phyloP scores from a whole-genome alignment of 2,888 invertebrate genomes.

The Drosophila pseudotalamancana region DNA sequence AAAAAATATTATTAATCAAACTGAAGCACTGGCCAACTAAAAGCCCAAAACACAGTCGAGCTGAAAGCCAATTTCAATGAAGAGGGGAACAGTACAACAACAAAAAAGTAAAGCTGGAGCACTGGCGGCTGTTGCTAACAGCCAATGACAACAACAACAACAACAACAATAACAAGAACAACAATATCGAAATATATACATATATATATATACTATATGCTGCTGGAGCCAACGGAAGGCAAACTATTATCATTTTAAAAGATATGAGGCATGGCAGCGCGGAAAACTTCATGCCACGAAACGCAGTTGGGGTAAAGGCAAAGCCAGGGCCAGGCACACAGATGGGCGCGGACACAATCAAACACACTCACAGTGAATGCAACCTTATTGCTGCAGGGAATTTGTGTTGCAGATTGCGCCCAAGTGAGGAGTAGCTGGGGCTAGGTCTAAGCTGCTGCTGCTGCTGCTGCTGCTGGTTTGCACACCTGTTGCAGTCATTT shows the following conservation, averaged over 20 bases:
- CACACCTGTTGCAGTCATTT: constrained; percentile 77
- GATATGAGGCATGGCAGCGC: constrained; percentile 68
- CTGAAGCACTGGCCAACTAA: constrained; percentile 33
- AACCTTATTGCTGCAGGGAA: constrained; percentile 70
- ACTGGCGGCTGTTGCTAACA: constrained; percentile 18
- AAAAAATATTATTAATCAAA: constrained; percentile 25
- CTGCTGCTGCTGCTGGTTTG: constrained; percentile 48
- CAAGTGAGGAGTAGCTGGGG: constrained; percentile 43
- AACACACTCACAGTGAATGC: constrained; percentile 33
- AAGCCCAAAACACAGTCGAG: constrained; percentile 54
- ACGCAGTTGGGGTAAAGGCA: constrained; percentile 49
- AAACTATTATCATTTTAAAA: constrained; percentile 75
- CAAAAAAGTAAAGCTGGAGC: constrained; percentile 40
- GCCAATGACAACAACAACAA: constrained; percentile 30
- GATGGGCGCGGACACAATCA: constrained; percentile 25
- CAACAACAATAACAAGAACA: constrained; percentile 28
- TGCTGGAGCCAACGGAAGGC: constrained; percentile 65
- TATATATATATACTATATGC: constrained; percentile 24
- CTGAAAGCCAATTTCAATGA: constrained; percentile 49
- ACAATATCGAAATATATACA: constrained; percentile 18
- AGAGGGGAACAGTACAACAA: constrained; percentile 17
- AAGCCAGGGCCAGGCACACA: constrained; percentile 23
- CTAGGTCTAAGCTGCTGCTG: constrained; percentile 46
- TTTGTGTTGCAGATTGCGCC: constrained; percentile 63
- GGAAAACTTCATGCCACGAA: constrained; percentile 57